Conservation (phyloP, 2,113 vertebrate genomes). For the Cygnus atratus region DNA sequence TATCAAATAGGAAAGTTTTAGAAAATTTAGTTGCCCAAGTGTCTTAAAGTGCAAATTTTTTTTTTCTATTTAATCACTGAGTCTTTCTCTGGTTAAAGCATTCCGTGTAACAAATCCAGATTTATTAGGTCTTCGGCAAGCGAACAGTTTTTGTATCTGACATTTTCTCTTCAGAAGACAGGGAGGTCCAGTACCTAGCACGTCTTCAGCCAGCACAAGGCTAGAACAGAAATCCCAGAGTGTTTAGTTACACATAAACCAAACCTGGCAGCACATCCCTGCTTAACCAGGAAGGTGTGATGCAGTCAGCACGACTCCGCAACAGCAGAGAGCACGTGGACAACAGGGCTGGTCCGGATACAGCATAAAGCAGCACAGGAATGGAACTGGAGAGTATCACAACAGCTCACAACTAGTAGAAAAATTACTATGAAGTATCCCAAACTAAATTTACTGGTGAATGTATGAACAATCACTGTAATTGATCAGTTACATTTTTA, state of each 20-base stretch:
- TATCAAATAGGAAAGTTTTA: background rate
- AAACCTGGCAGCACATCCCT: background rate
- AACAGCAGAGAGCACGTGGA: accelerated
- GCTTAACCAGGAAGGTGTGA: background rate
- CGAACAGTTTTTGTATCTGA: background rate
- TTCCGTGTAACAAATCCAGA: background rate
- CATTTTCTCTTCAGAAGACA: background rate
- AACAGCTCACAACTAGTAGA: background rate
- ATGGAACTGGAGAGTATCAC: background rate
- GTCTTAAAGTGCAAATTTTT: background rate
- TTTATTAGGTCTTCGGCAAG: background rate
- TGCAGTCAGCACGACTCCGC: background rate
- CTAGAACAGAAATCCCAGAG: background rate
- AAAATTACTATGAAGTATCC: background rate
- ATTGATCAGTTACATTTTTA: background rate
- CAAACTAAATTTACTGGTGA: background rate
- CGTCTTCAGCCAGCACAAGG: background rate
- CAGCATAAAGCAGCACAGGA: background rate
- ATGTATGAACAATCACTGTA: background rate
- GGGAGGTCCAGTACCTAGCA: accelerated
- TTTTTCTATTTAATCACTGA: background rate
- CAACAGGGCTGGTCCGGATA: background rate
- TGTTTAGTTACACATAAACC: background rate
- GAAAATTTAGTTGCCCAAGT: background rate
- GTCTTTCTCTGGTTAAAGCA: background rate